Percentiles rank a stretch among this genome's conserved stretches.
phyloP scores from a whole-genome alignment of 2,888 invertebrate genomes.

The Arrhopalites spinosus region DNA sequence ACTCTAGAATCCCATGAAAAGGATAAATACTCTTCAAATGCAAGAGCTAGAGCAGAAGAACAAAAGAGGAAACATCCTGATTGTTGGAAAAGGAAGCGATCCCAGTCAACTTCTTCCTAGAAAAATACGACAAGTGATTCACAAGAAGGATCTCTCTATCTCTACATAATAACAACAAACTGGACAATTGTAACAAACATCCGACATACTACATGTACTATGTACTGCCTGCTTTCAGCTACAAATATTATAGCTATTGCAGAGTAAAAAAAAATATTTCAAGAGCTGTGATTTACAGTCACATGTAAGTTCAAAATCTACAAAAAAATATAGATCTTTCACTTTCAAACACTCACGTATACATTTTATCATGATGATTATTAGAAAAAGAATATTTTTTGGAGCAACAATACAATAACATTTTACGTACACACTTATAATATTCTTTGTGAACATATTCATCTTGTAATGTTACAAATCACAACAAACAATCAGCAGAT shows the following conservation, averaged over 20 bases:
- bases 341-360: neutral
- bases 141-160: neutral
- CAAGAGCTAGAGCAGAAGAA: constrained; percentile 61
- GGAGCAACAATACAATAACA: no score
- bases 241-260: neutral
- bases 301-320: constrained; percentile 10
- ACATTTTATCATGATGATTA: no score
- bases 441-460: no score
- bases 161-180: neutral
- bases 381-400: no score
- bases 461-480: no score
- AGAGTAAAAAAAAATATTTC: neutral
- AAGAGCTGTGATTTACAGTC: constrained; percentile 21
- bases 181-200: neutral
- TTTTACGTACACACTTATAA: no score
- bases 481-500: no score
- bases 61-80: constrained; percentile 62
- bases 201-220: neutral
- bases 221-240: neutral
- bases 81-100: constrained; percentile 61
- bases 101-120: constrained; percentile 58
- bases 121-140: neutral
- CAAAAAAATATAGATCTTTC: neutral
- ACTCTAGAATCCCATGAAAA: constrained; percentile 59
- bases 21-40: constrained; percentile 60